Evolutionary conservation across 1,140 invertebrate species (phyloP), one percentile per base, ranked within the genome.

Genomic region (Brachionus angularis): DNA sequence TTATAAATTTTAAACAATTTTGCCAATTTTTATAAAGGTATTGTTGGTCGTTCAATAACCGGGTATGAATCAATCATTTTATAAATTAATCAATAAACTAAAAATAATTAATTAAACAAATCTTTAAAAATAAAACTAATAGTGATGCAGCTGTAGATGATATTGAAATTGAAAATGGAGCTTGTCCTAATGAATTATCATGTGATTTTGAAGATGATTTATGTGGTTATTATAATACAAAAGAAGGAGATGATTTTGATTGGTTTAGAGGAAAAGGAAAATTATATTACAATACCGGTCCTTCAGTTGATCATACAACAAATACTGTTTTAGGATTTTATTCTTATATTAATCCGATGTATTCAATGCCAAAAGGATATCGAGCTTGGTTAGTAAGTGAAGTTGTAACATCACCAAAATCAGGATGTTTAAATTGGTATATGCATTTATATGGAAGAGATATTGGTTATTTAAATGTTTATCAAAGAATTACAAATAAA

Each of bases 61-160:
- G n/a, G n/a, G n/a, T n/a, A n/a, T n/a, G n/a, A n/a, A n/a, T n/a
- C n/a, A n/a, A n/a, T n/a, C n/a, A n/a, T n/a, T n/a, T n/a, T n/a
- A n/a, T n/a, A n/a, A n/a, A n/a, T n/a, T n/a, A n/a, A n/a, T n/a
- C n/a, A n/a, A n/a, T n/a, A n/a, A n/a, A n/a, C n/a, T n/a, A n/a
- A n/a, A n/a, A n/a, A n/a, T n/a, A n/a, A n/a, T n/a, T n/a, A n/a
- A n/a, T n/a, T n/a, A n/a, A n/a, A n/a, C n/a, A n/a, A n/a, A n/a
- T n/a, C n/a, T n/a, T n/a, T n/a, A n/a, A n/a, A n/a, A n/a, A n/a
- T n/a, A n/a, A n/a, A n/a, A n/a, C n/a, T n/a, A n/a, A n/a, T 31
- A 79, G 80, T 39, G 78, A 79, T 67, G 80, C 80, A 23, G 80
- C 80, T 27, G 73, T 83, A 58, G 81, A 83, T 75, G 80, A 82